Evolutionary conservation across 2,113 vertebrate genomes (phyloP).

Genomic region (human (Homo sapiens)): DNA sequence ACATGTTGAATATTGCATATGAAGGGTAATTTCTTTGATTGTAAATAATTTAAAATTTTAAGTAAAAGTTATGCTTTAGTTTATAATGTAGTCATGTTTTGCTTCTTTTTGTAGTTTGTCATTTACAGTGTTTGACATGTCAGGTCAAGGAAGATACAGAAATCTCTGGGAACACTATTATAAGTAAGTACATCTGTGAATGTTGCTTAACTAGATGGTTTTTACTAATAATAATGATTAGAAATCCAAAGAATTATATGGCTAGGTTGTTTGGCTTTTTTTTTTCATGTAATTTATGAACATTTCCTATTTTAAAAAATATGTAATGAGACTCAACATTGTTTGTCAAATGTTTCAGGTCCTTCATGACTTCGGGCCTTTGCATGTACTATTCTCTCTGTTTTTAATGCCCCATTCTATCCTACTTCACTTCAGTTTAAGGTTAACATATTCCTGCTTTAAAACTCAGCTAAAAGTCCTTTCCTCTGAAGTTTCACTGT

Average conservation of each 20-base stretch:
- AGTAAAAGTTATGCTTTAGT: not conserved
- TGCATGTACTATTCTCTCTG: not conserved
- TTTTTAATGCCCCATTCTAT: conserved; percentile 3
- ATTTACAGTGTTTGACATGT: conserved; percentile 99
- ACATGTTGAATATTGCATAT: not conserved
- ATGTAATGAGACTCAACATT: not conserved
- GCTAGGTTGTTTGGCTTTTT: not conserved
- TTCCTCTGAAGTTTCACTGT: not conserved
- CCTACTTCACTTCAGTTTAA: not conserved
- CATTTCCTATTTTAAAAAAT: not conserved
- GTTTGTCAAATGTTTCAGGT: not conserved
- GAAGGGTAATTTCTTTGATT: conserved; percentile 7
- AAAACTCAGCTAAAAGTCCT: not conserved
- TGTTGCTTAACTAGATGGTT: not conserved
- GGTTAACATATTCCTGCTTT: not conserved
- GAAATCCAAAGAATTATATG: not conserved
- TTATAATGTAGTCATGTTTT: conserved; percentile 35
- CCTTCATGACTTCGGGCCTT: not conserved
- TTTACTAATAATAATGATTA: not conserved
- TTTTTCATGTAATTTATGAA: conserved; percentile 31
- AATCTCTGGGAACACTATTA: conserved; percentile 99
- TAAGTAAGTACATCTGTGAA: conserved; percentile 89
- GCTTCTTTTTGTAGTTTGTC: conserved; percentile 88
- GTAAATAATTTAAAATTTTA: not conserved
- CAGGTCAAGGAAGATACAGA: conserved; percentile 98